These are phyloP conservation scores for Nesogale talazaci DNA, from an alignment of 2,113 vertebrate species.

Conservation along the genomic window DNA sequence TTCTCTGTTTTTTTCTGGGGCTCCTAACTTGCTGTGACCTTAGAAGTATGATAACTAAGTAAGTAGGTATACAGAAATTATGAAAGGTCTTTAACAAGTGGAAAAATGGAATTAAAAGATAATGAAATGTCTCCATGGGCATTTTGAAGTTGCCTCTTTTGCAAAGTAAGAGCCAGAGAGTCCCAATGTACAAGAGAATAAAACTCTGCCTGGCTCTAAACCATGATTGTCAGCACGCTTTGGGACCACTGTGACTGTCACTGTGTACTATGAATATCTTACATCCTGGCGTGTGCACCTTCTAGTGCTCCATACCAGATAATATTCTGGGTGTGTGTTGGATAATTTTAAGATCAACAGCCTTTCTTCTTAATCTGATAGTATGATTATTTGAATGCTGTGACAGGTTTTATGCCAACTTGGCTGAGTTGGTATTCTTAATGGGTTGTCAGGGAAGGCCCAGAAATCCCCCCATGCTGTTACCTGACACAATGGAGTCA, in stretches of 20 bases:
- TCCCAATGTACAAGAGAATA: not conserved
- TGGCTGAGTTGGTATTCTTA: no score
- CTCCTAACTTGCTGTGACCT: not conserved
- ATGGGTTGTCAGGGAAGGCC: no score
- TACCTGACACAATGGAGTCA: no score
- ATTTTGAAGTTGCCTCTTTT: no score
- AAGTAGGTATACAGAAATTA: not conserved
- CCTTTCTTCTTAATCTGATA: not conserved
- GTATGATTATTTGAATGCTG: not conserved
- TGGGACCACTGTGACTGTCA: not conserved
- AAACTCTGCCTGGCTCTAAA: not conserved
- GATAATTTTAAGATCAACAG: not conserved
- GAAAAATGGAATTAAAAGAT: no score
- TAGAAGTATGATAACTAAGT: not conserved
- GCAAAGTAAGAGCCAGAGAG: not conserved
- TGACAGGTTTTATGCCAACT: no score
- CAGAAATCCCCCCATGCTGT: no score
- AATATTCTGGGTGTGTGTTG: not conserved
- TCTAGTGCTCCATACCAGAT: not conserved
- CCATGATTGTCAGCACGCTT: not conserved
- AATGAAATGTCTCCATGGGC: no score
- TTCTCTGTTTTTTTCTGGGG: not conserved
- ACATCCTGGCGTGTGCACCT: not conserved
- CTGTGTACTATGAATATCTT: not conserved
- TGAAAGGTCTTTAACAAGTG: no score